Conservation (phyloP, 1,140 invertebrate genomes). For the Trachelipus rathkii region DNA sequence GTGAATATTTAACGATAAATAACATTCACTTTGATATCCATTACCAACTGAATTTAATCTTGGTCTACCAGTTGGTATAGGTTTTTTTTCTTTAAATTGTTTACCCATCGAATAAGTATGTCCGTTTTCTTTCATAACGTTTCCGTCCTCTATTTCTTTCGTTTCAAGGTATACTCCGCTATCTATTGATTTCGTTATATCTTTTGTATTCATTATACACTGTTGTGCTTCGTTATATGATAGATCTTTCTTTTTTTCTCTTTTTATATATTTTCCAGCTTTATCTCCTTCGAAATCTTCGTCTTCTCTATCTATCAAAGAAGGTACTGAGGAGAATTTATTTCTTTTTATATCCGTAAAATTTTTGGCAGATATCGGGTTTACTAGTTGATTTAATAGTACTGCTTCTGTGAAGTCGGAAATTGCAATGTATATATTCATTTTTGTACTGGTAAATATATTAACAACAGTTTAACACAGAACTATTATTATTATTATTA, state of each 20-base stretch:
- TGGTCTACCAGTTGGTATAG: not conserved
- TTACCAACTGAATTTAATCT: not conserved
- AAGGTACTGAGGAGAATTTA: not conserved
- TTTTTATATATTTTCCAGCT: not conserved
- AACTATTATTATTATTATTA: not conserved
- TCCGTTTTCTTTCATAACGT: not conserved
- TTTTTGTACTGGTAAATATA: not conserved
- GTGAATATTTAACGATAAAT: not conserved
- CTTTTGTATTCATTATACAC: not conserved
- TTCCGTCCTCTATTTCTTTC: not conserved
- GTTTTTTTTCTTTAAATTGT: not conserved
- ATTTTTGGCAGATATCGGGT: not conserved
- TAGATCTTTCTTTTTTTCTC: not conserved
- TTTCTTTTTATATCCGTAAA: not conserved
- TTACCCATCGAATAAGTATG: slow-evolving; percentile 7
- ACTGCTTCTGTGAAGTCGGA: not conserved
- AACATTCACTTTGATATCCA: slow-evolving; percentile 4
- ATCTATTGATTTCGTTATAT: slow-evolving; percentile 9
- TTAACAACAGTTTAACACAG: not conserved
- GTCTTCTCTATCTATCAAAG: not conserved
- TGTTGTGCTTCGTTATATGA: not conserved
- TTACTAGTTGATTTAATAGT: not conserved
- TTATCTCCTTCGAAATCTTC: not conserved
- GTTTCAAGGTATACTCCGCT: slow-evolving; percentile 6
- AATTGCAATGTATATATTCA: not conserved